Base-by-base conservation (phyloP, 2,888 invertebrate genomes). In the Heteropelma amictum region DNA sequence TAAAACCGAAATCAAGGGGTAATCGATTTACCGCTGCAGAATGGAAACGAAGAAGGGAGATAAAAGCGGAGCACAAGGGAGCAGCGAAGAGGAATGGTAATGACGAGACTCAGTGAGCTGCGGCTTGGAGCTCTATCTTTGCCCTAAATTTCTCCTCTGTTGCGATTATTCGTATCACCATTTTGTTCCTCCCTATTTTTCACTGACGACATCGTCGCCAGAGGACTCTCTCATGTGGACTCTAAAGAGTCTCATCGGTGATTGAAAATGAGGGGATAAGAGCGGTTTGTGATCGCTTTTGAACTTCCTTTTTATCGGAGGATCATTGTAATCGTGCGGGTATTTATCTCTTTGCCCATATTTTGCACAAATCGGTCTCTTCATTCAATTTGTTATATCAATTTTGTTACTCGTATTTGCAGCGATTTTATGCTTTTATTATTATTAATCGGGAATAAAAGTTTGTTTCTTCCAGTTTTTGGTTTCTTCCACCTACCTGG, bases 1-100 rank as follows among this genome's bases (percentile, higher is more conserved):
- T 58, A 64, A 64, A 71, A 58, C 64, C 71, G 51, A 71, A 71
- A 71, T 71, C 71, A 71, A 58, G 56, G 71, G 49, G 64, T 71
- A 71, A 71, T 71, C 71, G 71, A 71, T 71, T 71, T 71, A 71
- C 56, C 28, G 35, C 49, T 38, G 53, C 33, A 28, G 54, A 64
- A 56, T 71, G 21, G 38, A 53, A 64, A 42, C 47, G 35, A 21
- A 47, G 56, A 56, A 64, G 49, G 40, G 40, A 56, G 56, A 49
- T 33, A 51, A 63, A 54, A 70, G 33, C 47, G 63, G 28, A n/a
- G 17, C 21, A 10, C 45, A 35, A 42, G 63, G 21, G 38, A 40
- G 47, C n/a, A 38, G 14, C 60, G 58, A 60, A 70, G 70, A 70
- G 60, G 65, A 72, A 72, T 58, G 64, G 72, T 72, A 72, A 72